Base-by-base conservation (phyloP, 2,113 vertebrate species). In the Gymnarchus niloticus region DNA sequence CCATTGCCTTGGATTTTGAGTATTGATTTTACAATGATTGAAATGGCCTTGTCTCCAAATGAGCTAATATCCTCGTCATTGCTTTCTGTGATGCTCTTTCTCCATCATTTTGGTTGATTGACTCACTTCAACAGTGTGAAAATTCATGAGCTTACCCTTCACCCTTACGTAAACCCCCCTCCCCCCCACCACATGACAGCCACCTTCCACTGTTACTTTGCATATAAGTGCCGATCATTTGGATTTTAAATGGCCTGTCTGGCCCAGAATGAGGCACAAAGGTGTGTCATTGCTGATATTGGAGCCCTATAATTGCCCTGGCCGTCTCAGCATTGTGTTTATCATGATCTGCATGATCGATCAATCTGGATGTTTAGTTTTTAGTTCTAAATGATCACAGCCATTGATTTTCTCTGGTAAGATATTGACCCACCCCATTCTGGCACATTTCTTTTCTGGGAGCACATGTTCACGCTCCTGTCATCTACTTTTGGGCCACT, bases 1-100 rank as follows among this genome's bases (percentile, higher is more conserved):
- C 78, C 80, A 21, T 3, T 2, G 7, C 82, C 19, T 56, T 2
- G 85, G 78, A 69, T 52, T 83, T 19, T 49, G 33, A 41, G 48
- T 83, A 83, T 83, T 46, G 80, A 83, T 83, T 54, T 80, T 65
- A 37, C 80, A 37, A 46, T n/a, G 41, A 51, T 61, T 85, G 41
- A 73, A 73, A 41, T 37, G 25, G 19, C 48, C 80, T 52, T 9
- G 19, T 82, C 59, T 51, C 48, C 48, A 82, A 56, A 86, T 69
- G 57, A 83, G 48, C 48, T 69, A 41, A 59, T 41, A 81, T 81
- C 28, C 46, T 12, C 12, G 57, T 25, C 48, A 33, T 48, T 41
- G 51, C 23, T 33, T 8, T 78, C 48, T 2, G 80, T 33, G 33
- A 82, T 23, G 51, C 80, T 54, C 49, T 82, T 56, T 23, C 33